These are phyloP conservation scores for Charanyca ferruginea DNA, from an alignment of 2,888 invertebrate genomes.

Conservation along the genomic window DNA sequence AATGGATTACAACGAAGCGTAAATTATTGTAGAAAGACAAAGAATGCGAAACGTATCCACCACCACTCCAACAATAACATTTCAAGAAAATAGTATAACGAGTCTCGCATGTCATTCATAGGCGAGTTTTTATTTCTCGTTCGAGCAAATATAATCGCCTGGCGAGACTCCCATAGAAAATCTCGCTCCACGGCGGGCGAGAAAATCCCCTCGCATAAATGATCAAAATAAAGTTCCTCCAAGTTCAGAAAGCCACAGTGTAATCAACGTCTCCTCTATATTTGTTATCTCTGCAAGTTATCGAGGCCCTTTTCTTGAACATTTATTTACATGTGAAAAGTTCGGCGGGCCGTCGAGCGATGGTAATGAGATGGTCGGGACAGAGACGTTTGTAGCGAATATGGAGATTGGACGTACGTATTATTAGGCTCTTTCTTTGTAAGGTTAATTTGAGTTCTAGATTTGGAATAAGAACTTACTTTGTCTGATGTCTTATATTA, in stretches of 20 bases:
- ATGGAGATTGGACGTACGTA: constrained; percentile 27
- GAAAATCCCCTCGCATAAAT: neutral
- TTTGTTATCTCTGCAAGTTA: constrained; percentile 45
- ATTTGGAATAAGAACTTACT: neutral
- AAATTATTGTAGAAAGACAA: too few species aligned
- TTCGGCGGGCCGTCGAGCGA: constrained; percentile 21
- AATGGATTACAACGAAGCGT: too few species aligned
- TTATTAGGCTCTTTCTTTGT: constrained; percentile 18
- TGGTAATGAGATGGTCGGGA: constrained; percentile 41
- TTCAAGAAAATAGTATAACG: neutral
- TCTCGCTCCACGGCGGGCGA: neutral
- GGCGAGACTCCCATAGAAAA: too few species aligned
- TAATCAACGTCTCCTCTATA: constrained; percentile 34
- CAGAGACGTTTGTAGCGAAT: constrained; percentile 17
- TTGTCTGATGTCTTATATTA: too few species aligned
- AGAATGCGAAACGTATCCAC: too few species aligned
- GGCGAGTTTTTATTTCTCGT: neutral
- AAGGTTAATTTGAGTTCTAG: constrained; percentile 30
- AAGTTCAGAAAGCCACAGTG: constrained; percentile 36
- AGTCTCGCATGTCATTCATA: neutral
- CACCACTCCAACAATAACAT: too few species aligned
- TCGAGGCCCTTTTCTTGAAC: constrained; percentile 39
- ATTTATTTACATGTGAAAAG: constrained; percentile 55
- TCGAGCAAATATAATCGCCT: neutral
- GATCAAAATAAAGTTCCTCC: constrained; percentile 17